Conservation (phyloP, 2,113 vertebrate genomes). For the Oncorhynchus keta region DNA sequence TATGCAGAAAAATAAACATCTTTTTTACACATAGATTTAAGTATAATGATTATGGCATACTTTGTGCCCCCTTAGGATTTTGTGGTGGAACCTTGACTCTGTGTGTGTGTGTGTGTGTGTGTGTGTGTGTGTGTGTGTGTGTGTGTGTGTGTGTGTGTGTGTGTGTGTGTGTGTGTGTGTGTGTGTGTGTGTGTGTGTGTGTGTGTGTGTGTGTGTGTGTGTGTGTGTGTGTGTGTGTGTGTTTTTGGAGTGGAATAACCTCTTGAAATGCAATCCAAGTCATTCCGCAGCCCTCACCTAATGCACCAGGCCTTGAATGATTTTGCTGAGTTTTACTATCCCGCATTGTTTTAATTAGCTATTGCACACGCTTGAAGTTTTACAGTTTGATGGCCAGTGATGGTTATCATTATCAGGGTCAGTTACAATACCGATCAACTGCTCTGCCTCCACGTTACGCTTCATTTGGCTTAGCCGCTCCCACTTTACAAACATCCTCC, state of each 20-base stretch:
- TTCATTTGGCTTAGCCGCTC: neutral
- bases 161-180: too few relatives aligned
- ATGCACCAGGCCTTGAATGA: constrained; percentile 38
- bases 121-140: too few relatives aligned
- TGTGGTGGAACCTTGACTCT: too few relatives aligned
- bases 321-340: constrained; percentile 51
- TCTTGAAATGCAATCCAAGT: constrained; percentile 41
- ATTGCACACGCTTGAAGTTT: constrained; percentile 44
- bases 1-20: too few relatives aligned
- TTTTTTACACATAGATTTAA: too few relatives aligned
- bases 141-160: too few relatives aligned
- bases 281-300: neutral
- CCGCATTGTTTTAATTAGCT: constrained; percentile 55
- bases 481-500: neutral
- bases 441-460: constrained; percentile 6
- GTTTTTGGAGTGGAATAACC: neutral
- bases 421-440: constrained; percentile 50
- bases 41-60: too few relatives aligned
- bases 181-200: too few relatives aligned
- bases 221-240: too few relatives aligned
- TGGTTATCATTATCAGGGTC: constrained; percentile 61
- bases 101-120: too few relatives aligned
- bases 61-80: too few relatives aligned
- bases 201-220: too few relatives aligned
- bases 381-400: constrained; percentile 56